A percentile compares a stretch with the other conserved stretches of the same genome.
These are phyloP conservation scores for Macrophya alboannulata DNA, from an alignment of 2,888 invertebrate species.

Conservation along the genomic window DNA sequence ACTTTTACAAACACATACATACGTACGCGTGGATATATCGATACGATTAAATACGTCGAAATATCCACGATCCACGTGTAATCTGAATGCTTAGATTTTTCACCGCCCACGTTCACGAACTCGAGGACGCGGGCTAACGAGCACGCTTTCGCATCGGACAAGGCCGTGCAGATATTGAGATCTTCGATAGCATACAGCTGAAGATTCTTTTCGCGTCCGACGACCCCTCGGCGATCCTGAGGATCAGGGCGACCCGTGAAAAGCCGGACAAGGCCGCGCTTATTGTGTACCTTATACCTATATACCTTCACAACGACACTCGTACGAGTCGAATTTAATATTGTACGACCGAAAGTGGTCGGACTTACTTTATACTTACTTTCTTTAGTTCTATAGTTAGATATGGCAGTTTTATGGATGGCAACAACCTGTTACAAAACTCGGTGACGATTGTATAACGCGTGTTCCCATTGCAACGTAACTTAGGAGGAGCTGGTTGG, in stretches of 20 bases:
- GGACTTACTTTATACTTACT: constrained; percentile 31
- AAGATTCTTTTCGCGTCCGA: background rate
- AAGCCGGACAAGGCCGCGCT: background rate
- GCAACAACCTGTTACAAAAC: constrained; percentile 54
- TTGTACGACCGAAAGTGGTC: constrained; percentile 15
- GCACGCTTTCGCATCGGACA: background rate
- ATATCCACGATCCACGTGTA: background rate
- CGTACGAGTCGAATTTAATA: background rate
- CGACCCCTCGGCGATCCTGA: background rate
- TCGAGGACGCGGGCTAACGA: background rate
- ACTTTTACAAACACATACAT: background rate
- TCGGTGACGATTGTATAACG: constrained; percentile 51
- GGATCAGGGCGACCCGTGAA: background rate
- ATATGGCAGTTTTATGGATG: constrained; percentile 8
- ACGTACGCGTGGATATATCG: background rate
- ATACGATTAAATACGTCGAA: background rate
- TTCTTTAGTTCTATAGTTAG: constrained; percentile 24
- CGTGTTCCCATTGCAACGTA: constrained; percentile 48
- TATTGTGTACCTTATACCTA: background rate
- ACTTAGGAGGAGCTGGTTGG: background rate
- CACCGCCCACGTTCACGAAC: background rate
- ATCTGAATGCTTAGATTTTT: background rate
- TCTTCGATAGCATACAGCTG: background rate
- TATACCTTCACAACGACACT: too few species aligned
- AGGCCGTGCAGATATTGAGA: background rate